Evolutionary conservation across 2,888 invertebrate species (phyloP), one percentile per base, ranked within the genome.

Genomic region (Monoplex corrugatus): DNA sequence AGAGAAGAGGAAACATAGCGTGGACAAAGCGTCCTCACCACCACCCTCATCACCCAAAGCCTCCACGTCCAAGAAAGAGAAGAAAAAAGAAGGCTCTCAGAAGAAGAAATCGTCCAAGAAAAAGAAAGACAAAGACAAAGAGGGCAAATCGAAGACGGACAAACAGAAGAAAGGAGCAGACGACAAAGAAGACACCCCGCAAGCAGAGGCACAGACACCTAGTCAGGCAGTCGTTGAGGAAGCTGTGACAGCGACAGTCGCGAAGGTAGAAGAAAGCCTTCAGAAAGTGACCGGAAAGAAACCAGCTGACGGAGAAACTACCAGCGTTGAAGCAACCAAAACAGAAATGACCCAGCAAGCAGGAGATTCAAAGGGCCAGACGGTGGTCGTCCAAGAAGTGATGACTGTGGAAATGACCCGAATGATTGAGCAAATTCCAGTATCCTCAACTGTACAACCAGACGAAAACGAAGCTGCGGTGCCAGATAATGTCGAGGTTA

Each of bases 21-120:
- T n/a, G 35, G 43, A 80, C 13, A 43, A 43, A 6, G 19, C 43
- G 13, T 78, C 78, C 19, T 78, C 78, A 8, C 78, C 38, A 8
- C 28, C 28, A 38, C 3, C 82, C 82, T 82, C 82, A 28, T 82
- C 82, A 19, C 38, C 82, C 2, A 82, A 57, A 57, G 28, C 57
- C 10, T 57, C 57, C 57, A 57, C 57, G 57, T 23, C 35, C 35
- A 75, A 86, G 57, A 84, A 57, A 40, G 83, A 89, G 43, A 86
- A 86, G 78, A 89, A 89, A 28, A 75, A 89, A 19, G 86, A 63
- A 44, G 45, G 68, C 6, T 50, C 72, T 8, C 78, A 87, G 45
- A 87, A 88, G 68, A 84, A 72, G 43, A 88, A 88, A 57, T 16
- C 35, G 6, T 84, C 88, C 44, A 88, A 88, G 72, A 88, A 88